Evolutionary conservation across 2,797 vertebrate species (phyloP).

Genomic region (Pangasius djambal): DNA sequence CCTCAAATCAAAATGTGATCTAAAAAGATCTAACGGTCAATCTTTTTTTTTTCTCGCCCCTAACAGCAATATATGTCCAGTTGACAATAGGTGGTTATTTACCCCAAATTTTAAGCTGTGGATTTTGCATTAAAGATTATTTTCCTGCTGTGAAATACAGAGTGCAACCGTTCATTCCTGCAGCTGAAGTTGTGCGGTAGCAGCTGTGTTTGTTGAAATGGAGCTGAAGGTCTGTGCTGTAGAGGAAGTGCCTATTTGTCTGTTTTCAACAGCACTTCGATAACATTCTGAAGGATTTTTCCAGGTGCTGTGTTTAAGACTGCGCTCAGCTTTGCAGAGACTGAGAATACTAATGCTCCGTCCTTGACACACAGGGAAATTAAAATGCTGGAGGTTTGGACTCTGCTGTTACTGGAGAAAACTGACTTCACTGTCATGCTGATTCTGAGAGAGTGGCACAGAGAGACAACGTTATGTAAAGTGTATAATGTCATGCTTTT

Average conservation of each 20-base stretch:
- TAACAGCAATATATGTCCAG: not conserved
- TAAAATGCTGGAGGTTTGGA: not conserved
- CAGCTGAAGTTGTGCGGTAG: not conserved
- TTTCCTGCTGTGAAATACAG: not conserved
- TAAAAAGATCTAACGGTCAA: not conserved
- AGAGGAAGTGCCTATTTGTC: not conserved
- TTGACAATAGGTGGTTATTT: not conserved
- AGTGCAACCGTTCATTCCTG: not conserved
- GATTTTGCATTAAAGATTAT: not conserved
- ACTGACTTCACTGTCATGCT: not conserved
- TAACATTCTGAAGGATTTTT: constrained; percentile 39
- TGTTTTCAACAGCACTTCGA: constrained; percentile 9
- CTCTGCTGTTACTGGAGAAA: not conserved
- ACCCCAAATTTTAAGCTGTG: not conserved
- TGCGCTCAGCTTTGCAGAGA: not conserved
- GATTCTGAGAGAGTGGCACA: not conserved
- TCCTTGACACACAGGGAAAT: constrained; percentile 10
- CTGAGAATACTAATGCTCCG: not conserved
- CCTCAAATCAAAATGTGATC: not conserved
- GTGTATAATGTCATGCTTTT: not conserved
- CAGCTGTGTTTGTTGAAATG: not conserved
- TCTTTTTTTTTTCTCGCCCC: not conserved
- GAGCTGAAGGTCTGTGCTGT: not conserved
- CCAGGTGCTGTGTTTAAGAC: constrained; percentile 24
- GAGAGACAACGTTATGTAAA: not conserved